A percentile compares a stretch with the other conserved stretches of the same genome.
These are phyloP conservation scores for Pristionchus fissidentatus DNA, from an alignment of 2,888 invertebrate species.

Conservation along the genomic window DNA sequence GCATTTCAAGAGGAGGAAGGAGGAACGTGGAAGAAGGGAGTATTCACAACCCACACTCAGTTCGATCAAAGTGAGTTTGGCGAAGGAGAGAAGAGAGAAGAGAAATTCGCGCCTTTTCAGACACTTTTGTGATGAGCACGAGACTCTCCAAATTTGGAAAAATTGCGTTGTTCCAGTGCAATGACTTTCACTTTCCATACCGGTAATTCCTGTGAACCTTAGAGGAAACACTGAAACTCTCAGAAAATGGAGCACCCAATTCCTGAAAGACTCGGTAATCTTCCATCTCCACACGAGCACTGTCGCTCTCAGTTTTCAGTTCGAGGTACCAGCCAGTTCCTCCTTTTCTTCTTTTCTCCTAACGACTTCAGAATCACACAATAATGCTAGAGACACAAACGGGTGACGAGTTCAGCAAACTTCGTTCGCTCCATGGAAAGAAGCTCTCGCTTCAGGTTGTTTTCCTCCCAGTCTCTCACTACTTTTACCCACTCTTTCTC, in stretches of 20 bases:
- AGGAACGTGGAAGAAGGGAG: constrained; percentile 61
- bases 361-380: constrained; percentile 52
- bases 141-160: constrained; percentile 61
- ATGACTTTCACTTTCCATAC: constrained; percentile 64
- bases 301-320: constrained; percentile 59
- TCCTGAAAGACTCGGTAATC: constrained; percentile 53
- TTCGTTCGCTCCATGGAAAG: constrained; percentile 57
- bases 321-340: constrained; percentile 51
- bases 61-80: constrained; percentile 62
- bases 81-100: neutral
- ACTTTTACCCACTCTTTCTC: neutral
- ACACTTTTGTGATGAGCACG: constrained; percentile 59
- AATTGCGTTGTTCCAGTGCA: constrained; percentile 59
- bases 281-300: constrained; percentile 58
- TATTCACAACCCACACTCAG: constrained; percentile 62
- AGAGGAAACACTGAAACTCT: neutral
- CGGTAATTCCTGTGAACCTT: neutral
- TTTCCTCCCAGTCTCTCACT: constrained; percentile 30
- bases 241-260: constrained; percentile 57
- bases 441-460: constrained; percentile 58
- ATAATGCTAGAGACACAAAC: constrained; percentile 60
- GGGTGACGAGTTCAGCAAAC: constrained; percentile 64
- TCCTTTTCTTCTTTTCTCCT: neutral
- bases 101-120: constrained; percentile 47
- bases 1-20: constrained; percentile 58